A percentile compares a stretch with the other conserved stretches of the same genome.
Conservation (phyloP, 2,113 vertebrate genomes). For the Mionectes macconnelli region DNA sequence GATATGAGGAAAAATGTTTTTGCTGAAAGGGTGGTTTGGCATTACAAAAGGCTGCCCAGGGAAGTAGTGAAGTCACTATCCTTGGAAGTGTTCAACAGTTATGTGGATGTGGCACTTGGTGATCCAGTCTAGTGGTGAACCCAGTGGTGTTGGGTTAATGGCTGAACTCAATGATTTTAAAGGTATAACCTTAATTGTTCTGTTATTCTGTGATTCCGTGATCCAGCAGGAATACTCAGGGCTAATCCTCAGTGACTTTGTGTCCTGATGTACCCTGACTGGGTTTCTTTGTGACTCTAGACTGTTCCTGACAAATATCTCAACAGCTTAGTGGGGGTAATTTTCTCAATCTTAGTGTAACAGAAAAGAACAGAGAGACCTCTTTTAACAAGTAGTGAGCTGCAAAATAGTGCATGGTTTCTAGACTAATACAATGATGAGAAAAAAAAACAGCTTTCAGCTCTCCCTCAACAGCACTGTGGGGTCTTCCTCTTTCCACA, state of each 20-base stretch:
- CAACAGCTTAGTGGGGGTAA: background rate
- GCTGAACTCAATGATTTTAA: background rate
- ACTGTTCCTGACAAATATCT: background rate
- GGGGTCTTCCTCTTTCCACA: background rate
- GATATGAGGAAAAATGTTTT: background rate
- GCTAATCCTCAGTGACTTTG: background rate
- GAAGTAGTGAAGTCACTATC: background rate
- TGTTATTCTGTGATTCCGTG: background rate
- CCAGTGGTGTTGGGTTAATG: background rate
- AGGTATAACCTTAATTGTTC: background rate
- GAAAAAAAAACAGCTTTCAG: background rate
- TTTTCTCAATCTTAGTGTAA: background rate
- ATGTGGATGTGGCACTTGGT: background rate
- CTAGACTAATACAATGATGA: background rate
- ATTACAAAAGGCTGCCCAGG: background rate
- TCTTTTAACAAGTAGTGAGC: background rate
- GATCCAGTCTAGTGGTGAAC: background rate
- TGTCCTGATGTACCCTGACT: background rate
- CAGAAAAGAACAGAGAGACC: background rate
- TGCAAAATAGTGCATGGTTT: background rate
- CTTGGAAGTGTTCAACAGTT: background rate
- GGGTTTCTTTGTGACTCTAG: background rate
- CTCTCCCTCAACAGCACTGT: fast-evolving
- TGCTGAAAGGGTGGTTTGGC: background rate
- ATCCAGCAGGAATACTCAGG: background rate